Conservation (phyloP, 2,888 invertebrate species). For the Parnassius orleans region DNA sequence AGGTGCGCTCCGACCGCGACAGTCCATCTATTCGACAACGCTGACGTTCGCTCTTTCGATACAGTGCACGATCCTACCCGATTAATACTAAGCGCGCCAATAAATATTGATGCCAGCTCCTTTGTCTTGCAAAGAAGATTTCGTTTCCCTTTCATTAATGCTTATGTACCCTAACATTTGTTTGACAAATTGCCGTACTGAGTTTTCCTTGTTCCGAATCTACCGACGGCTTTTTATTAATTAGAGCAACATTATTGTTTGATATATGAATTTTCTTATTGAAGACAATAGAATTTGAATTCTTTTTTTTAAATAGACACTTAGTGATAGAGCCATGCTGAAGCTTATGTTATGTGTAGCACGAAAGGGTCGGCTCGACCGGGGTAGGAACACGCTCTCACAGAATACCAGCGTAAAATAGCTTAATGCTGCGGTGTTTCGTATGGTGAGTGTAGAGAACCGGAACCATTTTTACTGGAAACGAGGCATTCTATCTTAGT, state of each 20-base stretch:
- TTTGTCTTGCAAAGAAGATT: slow-evolving; percentile 75
- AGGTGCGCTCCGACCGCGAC: slow-evolving; percentile 63
- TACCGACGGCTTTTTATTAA: slow-evolving; percentile 25
- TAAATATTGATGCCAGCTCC: slow-evolving; percentile 77
- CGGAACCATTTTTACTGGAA: no score
- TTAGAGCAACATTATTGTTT: slow-evolving; percentile 24
- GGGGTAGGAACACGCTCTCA: no score
- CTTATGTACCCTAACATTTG: slow-evolving; percentile 60
- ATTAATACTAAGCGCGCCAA: slow-evolving; percentile 79
- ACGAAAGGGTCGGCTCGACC: no score
- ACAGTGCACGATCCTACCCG: slow-evolving; percentile 67
- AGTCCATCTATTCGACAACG: slow-evolving; percentile 66
- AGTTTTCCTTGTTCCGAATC: slow-evolving; percentile 37
- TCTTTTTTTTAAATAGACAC: no score
- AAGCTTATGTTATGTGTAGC: no score
- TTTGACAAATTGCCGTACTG: slow-evolving; percentile 62
- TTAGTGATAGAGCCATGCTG: no score
- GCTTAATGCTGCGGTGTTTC: no score
- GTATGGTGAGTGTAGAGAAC: no score
- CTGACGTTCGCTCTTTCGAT: slow-evolving; percentile 56
- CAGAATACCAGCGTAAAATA: no score
- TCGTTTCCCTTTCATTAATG: slow-evolving; percentile 73
- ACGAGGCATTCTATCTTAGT: no score
- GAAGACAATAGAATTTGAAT: no score
- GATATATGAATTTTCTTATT: no score